Conservation (phyloP, 30 jellyfish, hydroid and myxozoan species). For the Hydractinia symbiolongicarpus region DNA sequence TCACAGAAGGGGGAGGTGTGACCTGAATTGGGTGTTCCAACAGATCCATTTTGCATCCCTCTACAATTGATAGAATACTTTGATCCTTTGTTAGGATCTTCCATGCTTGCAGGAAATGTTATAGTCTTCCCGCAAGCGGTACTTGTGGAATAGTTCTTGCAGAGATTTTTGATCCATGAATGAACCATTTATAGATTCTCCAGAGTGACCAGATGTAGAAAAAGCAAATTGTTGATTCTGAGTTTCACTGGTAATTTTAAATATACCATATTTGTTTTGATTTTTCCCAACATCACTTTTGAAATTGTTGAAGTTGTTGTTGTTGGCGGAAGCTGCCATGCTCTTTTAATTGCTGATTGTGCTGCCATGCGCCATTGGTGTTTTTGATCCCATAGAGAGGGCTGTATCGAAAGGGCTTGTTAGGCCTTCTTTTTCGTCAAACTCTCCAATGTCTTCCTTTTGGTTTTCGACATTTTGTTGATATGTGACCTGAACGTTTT, state of each 20-base stretch:
- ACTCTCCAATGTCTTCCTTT: background rate
- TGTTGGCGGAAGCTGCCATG: background rate
- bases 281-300: background rate
- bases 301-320: background rate
- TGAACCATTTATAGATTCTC: slow-evolving; percentile 2
- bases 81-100: slow-evolving; percentile 13
- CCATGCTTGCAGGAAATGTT: slow-evolving; percentile 6
- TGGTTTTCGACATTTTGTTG: slow-evolving; percentile 2
- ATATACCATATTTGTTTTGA: background rate
- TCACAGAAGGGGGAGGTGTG: background rate
- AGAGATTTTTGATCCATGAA: background rate
- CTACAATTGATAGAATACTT: slow-evolving; percentile 4
- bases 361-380: background rate
- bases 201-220: slow-evolving; percentile 3
- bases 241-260: background rate
- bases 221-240: background rate
- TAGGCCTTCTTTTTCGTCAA: background rate
- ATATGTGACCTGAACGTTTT: background rate
- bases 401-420: background rate
- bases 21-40: slow-evolving; percentile 4
- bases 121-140: slow-evolving; percentile 13
- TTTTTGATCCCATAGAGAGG: slow-evolving; percentile 9
- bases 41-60: background rate
- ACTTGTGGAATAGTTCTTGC: background rate
- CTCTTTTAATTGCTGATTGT: background rate